Evolutionary conservation across 1,140 invertebrate species (phyloP).

Genomic region (Rhizoglyphus robini): DNA sequence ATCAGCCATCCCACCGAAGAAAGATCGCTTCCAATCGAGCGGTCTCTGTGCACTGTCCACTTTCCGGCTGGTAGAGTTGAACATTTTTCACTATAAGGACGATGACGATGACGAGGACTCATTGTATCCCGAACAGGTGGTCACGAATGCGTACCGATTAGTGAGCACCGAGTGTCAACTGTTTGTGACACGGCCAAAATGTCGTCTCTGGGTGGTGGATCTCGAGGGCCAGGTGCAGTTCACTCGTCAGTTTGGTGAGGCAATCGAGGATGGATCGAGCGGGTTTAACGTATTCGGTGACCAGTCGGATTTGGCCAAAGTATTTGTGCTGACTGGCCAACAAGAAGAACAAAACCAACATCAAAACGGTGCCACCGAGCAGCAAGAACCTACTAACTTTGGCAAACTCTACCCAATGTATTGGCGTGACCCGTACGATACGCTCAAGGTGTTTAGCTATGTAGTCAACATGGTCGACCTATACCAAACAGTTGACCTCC

Average conservation of each 20-base stretch:
- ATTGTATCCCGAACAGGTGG: neutral
- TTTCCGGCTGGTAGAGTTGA: neutral
- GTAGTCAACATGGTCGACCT: neutral
- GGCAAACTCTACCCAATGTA: slow-evolving; percentile 1
- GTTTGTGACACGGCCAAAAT: neutral
- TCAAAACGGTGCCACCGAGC: too few relatives aligned
- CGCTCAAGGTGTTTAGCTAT: neutral
- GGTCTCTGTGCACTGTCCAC: neutral
- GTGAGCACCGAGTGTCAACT: neutral
- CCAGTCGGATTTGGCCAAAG: neutral
- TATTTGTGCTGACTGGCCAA: neutral
- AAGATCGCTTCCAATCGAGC: too few relatives aligned
- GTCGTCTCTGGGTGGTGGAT: too few relatives aligned
- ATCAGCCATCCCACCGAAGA: too few relatives aligned
- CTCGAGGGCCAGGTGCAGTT: too few relatives aligned
- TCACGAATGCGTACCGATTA: neutral
- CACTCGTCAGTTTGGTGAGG: too few relatives aligned
- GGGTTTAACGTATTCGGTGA: neutral
- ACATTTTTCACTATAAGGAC: neutral
- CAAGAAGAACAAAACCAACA: too few relatives aligned
- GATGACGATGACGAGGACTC: neutral
- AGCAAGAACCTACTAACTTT: neutral
- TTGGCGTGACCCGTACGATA: neutral
- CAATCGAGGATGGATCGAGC: neutral
- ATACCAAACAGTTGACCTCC: too few relatives aligned